phyloP scores from a whole-genome alignment of 2,888 invertebrate species.

The Synergus japonicus region DNA sequence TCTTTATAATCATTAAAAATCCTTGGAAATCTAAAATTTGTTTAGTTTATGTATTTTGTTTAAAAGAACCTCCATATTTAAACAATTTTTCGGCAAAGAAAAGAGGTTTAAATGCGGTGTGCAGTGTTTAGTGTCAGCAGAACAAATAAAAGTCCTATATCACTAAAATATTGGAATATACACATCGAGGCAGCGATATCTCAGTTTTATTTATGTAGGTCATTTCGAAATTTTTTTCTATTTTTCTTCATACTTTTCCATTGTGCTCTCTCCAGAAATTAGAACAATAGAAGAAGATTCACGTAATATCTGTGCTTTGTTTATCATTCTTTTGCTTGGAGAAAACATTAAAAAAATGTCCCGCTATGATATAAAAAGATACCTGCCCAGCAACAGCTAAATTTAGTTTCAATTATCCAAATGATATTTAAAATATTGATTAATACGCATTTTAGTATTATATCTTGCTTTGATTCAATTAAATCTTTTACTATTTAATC shows the following conservation, averaged over 20 bases:
- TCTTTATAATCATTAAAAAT: too few species aligned
- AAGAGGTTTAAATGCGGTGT: too few species aligned
- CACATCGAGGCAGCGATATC: not conserved
- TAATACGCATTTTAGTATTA: too few species aligned
- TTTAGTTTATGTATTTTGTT: not conserved
- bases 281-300: not conserved
- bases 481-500: not conserved
- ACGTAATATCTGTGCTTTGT: not conserved
- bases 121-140: not conserved
- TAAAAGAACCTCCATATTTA: not conserved
- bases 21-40: too few species aligned
- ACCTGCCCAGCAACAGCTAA: not conserved
- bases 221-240: slow-evolving; percentile 2
- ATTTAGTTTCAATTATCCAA: not conserved
- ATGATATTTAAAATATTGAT: not conserved
- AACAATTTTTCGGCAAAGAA: not conserved
- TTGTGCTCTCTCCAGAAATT: not conserved
- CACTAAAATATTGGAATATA: not conserved
- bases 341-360: not conserved
- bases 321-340: not conserved
- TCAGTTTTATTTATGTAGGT: slow-evolving; percentile 10
- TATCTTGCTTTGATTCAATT: not conserved
- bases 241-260: slow-evolving; percentile 20
- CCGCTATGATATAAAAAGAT: not conserved
- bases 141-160: not conserved